Conservation (phyloP, 2,888 invertebrate genomes). For the Nebria salina region DNA sequence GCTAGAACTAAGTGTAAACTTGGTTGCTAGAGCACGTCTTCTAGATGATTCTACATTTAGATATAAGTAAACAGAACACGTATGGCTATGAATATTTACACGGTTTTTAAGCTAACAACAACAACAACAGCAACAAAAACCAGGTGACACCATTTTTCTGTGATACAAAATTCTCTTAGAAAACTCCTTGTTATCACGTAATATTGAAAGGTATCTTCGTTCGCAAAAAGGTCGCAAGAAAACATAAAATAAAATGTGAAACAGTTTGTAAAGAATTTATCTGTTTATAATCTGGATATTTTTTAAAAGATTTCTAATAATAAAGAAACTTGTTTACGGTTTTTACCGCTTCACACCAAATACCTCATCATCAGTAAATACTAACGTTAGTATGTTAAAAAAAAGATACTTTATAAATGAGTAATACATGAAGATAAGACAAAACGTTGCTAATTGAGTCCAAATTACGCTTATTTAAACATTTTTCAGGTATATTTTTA, state of each 20-base stretch:
- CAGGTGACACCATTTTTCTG: background rate
- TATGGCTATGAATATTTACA: slow-evolving; percentile 1
- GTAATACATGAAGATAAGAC: too few relatives aligned
- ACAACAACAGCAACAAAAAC: background rate
- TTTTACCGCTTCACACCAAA: too few relatives aligned
- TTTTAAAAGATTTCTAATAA: background rate
- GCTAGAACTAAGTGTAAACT: background rate
- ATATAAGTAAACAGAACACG: background rate
- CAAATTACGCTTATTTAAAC: too few relatives aligned
- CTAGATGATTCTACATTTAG: background rate
- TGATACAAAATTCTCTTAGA: background rate
- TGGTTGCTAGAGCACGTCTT: background rate
- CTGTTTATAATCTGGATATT: background rate
- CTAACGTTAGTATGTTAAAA: too few relatives aligned
- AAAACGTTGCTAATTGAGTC: too few relatives aligned
- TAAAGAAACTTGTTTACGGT: background rate
- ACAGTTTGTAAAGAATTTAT: slow-evolving; percentile 26
- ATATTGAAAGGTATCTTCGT: background rate
- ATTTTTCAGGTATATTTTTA: too few relatives aligned
- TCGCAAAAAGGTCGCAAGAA: background rate
- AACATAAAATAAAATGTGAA: slow-evolving; percentile 10
- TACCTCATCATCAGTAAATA: too few relatives aligned
- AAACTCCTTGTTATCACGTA: background rate
- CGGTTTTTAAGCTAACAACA: slow-evolving; percentile 1
- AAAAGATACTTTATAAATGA: too few relatives aligned